phyloP scores from a whole-genome alignment of 1,140 invertebrate species.

The Nymphalis io region DNA sequence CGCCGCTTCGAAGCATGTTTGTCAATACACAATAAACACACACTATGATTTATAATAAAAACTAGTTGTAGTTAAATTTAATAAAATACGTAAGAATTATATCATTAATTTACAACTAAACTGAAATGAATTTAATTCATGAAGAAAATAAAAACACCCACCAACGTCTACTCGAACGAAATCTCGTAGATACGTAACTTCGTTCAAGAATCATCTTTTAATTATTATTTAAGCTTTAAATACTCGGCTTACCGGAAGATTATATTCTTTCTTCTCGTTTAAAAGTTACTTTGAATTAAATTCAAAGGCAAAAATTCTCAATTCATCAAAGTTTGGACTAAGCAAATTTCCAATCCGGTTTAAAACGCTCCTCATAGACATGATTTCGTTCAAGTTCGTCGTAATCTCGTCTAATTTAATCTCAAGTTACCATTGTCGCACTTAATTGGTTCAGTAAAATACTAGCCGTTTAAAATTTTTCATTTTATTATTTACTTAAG shows the following conservation, averaged over 20 bases:
- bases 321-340: not conserved
- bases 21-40: too few relatives aligned
- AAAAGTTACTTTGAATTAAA: not conserved
- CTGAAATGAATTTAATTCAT: too few relatives aligned
- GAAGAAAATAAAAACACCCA: too few relatives aligned
- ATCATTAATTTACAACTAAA: too few relatives aligned
- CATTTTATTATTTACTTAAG: not conserved
- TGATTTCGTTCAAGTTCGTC: not conserved
- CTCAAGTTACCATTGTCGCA: not conserved
- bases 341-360: slow-evolving; percentile 1
- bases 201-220: too few relatives aligned
- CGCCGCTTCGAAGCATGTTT: too few relatives aligned
- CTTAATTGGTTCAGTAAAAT: not conserved
- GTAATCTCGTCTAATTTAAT: slow-evolving; percentile 3
- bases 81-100: too few relatives aligned
- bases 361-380: not conserved
- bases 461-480: not conserved
- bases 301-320: not conserved
- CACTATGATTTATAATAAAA: too few relatives aligned
- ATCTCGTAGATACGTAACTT: too few relatives aligned
- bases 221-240: not conserved
- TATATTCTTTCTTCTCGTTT: not conserved
- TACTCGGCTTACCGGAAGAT: slow-evolving; percentile 3
- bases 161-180: too few relatives aligned
- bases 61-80: too few relatives aligned